phyloP scores from a whole-genome alignment of 1,140 invertebrate genomes.

The Macrotrachela quadricornifera region DNA sequence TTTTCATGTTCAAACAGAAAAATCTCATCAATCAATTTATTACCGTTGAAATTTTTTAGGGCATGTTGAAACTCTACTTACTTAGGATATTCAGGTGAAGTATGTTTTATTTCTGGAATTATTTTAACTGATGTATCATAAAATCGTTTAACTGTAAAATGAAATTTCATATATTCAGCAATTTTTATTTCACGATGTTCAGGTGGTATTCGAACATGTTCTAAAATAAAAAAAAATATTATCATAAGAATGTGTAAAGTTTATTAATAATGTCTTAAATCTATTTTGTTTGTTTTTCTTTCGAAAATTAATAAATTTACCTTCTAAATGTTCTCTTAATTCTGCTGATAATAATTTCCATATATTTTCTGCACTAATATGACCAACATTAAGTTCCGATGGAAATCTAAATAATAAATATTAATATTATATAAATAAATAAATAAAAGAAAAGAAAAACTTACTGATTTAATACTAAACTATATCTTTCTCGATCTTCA shows the following conservation, averaged over 20 bases:
- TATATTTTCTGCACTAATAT: conserved; percentile 86
- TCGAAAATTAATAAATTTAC: conserved; percentile 14
- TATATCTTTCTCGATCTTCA: conserved; percentile 10
- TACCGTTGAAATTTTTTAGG: no score
- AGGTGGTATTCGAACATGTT: conserved; percentile 58
- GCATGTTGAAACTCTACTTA: no score
- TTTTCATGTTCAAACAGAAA: no score
- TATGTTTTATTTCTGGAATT: not conserved
- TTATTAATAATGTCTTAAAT: no score
- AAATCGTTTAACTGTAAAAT: conserved; percentile 97
- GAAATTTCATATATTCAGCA: conserved; percentile 95
- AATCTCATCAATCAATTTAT: no score
- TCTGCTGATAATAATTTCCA: conserved; percentile 91
- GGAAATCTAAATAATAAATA: conserved; percentile 33
- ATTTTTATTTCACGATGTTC: conserved; percentile 67
- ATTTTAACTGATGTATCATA: conserved; percentile 77
- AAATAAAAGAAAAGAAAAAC: not conserved
- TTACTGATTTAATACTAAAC: conserved; percentile 8
- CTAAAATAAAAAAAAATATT: conserved; percentile 31
- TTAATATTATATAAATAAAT: not conserved
- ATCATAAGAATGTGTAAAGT: no score
- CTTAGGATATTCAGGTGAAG: conserved; percentile 5
- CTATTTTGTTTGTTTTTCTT: no score
- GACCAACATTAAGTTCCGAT: conserved; percentile 40
- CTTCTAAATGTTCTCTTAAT: conserved; percentile 84